Conservation (phyloP, 2,113 vertebrate species). For the Hydrolagus affinis region DNA sequence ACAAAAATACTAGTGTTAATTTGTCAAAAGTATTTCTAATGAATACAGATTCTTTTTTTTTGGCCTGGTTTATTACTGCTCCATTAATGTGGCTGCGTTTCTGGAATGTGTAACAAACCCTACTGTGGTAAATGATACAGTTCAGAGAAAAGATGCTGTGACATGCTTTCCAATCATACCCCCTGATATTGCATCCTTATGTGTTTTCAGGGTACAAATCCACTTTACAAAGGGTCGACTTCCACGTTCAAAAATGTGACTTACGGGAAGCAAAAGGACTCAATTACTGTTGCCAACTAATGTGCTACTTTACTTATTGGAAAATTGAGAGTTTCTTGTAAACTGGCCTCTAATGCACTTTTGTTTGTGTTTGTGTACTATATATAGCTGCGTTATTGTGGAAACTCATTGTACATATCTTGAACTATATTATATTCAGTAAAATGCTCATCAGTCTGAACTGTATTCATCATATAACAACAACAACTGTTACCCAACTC, state of each 20-base stretch:
- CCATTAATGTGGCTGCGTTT: background rate
- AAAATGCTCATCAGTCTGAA: too few relatives aligned
- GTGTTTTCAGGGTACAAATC: constrained; percentile 79
- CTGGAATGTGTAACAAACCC: background rate
- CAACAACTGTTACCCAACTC: too few relatives aligned
- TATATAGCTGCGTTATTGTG: background rate
- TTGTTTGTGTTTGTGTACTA: background rate
- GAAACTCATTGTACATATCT: background rate
- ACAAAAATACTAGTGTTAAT: background rate
- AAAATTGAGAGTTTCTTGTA: constrained; percentile 5
- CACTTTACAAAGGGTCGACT: constrained; percentile 86
- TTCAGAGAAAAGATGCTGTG: background rate
- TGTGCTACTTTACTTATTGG: constrained; percentile 19
- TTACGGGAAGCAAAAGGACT: constrained; percentile 62
- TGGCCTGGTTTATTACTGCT: background rate
- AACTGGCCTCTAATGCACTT: background rate
- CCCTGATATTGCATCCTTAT: constrained; percentile 36
- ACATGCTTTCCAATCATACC: background rate
- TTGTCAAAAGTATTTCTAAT: background rate
- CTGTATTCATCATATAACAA: too few relatives aligned
- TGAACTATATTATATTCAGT: background rate
- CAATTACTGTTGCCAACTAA: background rate
- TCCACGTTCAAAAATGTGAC: constrained; percentile 94
- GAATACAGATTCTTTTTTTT: background rate
- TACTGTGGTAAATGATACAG: background rate